A percentile compares a stretch with the other conserved stretches of the same genome.
phyloP scores from a whole-genome alignment of 2,888 invertebrate species.

The Ptilodon capucinus region DNA sequence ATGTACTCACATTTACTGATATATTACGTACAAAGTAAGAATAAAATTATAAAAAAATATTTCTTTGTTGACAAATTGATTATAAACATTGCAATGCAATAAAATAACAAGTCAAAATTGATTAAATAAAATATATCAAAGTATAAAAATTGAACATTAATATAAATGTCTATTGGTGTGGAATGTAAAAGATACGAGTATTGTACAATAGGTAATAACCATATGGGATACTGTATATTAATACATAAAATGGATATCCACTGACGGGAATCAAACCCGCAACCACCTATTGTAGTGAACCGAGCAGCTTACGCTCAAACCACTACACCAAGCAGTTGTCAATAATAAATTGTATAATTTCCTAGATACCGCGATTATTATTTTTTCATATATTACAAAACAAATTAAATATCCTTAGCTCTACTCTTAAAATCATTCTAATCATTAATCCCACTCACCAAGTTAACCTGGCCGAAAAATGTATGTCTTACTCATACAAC shows the following conservation, averaged over 20 bases:
- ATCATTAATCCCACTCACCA: background rate
- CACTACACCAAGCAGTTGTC: too few species aligned
- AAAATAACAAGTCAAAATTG: constrained; percentile 21
- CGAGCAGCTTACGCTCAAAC: too few species aligned
- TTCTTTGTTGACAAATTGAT: background rate
- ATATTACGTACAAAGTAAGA: background rate
- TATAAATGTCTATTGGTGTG: constrained; percentile 22
- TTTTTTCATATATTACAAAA: too few species aligned
- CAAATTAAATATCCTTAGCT: background rate
- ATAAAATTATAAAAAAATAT: background rate
- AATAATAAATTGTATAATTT: too few species aligned
- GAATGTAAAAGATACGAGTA: constrained; percentile 32
- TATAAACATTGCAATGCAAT: constrained; percentile 7
- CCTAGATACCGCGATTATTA: too few species aligned
- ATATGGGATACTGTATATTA: background rate
- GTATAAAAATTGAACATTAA: constrained; percentile 17
- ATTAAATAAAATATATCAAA: constrained; percentile 13
- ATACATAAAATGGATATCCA: too few species aligned
- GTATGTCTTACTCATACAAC: background rate
- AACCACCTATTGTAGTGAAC: too few species aligned
- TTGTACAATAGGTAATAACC: constrained; percentile 16
- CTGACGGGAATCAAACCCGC: too few species aligned
- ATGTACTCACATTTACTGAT: background rate
- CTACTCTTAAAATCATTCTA: background rate
- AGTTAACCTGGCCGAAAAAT: background rate